Evolutionary conservation across 23 tunicate species (phyloP).

Genomic region (Botrylloides violaceus): DNA sequence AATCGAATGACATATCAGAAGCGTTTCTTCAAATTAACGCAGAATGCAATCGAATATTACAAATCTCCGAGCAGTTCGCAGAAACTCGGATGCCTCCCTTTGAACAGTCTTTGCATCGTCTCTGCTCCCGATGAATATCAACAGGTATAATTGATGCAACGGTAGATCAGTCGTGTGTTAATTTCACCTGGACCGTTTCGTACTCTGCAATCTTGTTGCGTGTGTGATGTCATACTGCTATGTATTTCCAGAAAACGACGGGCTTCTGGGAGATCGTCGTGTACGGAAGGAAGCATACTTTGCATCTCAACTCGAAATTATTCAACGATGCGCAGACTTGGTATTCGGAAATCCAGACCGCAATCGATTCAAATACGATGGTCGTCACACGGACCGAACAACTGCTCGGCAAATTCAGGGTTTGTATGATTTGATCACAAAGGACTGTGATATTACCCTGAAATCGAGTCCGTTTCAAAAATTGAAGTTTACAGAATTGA

Average conservation of each 20-base stretch:
- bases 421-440: no score
- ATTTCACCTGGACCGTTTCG: no score
- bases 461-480: no score
- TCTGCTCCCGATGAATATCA: constrained; percentile 63
- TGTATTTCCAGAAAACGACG: constrained; percentile 61
- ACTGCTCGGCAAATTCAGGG: constrained; percentile 58
- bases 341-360: constrained; percentile 82
- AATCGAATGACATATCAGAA: constrained; percentile 51
- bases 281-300: constrained; percentile 66
- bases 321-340: constrained; percentile 83
- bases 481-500: no score
- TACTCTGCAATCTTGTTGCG: no score
- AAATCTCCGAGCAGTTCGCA: constrained; percentile 42
- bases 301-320: constrained; percentile 43
- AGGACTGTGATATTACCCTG: no score
- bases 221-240: no score
- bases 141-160: no score
- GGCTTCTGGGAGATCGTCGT: constrained; percentile 77
- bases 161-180: no score
- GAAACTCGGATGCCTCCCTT: constrained; percentile 62
- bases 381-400: constrained; percentile 66
- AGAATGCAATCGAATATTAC: constrained; percentile 77
- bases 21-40: constrained; percentile 59
- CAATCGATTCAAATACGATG: constrained; percentile 40
- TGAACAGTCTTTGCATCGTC: constrained; percentile 73